Evolutionary conservation across 2,888 invertebrate genomes (phyloP), one percentile per base, ranked within the genome.

Genomic region (Ypsolopha scabrella): DNA sequence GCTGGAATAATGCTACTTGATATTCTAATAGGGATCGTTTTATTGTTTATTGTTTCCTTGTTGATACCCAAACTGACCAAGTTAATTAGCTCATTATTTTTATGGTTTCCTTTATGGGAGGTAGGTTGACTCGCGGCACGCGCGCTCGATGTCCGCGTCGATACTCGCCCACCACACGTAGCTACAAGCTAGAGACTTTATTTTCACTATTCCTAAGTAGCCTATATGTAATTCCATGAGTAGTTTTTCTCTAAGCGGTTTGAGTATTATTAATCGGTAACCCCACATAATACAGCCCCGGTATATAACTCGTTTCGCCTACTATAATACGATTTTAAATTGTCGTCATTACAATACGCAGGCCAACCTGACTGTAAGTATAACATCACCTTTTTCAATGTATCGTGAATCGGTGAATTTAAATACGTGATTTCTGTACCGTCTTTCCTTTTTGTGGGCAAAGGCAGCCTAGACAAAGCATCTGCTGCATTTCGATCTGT

Each of bases 141-240:
- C 3, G 0, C 13, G 2, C 33, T 61, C 59, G 1, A 61, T 50
- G 33, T 55, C 56, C 8, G 34, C 52, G 44, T 59, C 52, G 1
- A 60, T 55, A 0, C 52, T 51, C 0, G 60, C 57, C 59, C 61
- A 59, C 60, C 59, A 60, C 9, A 60, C 55, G 14, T 55, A 54
- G 39, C 58, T 53, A 1, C 53, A 48, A 6, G 55, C 53, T 11
- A 49, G 9, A 1, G 10, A 11, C 48, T 62, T 64, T 41, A 52
- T 60, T 50, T 59, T 59, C 0, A 60, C 57, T 7, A 61, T 57
- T 0, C 61, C 60, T 36, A 58, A 33, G 36, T 60, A 58, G 13
- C 57, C 38, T 1, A 13, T 33, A 38, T 62, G 59, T n/a, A 60
- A 41, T 33, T 58, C 53, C n/a, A 52, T 52, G 1, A 60, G 51